These are phyloP conservation scores for Willisornis vidua DNA, from an alignment of 2,113 vertebrate genomes.

Conservation along the genomic window DNA sequence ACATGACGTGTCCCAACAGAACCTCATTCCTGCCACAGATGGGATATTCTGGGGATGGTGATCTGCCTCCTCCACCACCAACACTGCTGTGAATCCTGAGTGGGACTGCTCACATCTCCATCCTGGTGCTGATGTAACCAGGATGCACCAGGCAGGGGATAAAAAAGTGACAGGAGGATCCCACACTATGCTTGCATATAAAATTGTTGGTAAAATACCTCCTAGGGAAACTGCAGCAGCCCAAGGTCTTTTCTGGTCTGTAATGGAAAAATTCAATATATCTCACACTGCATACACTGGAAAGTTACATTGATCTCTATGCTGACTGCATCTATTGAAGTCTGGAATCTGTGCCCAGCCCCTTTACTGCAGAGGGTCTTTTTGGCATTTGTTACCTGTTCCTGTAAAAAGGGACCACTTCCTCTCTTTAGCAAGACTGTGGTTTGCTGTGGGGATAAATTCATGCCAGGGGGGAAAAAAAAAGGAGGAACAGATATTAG, in stretches of 20 bases:
- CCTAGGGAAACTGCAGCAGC: not conserved
- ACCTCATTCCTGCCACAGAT: not conserved
- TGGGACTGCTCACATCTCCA: not conserved
- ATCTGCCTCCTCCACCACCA: not conserved
- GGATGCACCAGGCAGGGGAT: not conserved
- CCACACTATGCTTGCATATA: not conserved
- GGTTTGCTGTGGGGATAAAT: not conserved
- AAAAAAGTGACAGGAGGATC: not conserved
- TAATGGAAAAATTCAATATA: not conserved
- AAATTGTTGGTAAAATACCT: not conserved
- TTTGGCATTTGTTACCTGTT: not conserved
- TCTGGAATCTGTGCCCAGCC: not conserved
- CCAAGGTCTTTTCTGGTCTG: not conserved
- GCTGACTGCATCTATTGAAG: not conserved
- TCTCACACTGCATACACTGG: not conserved
- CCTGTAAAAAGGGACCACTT: conserved; percentile 25
- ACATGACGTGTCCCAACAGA: not conserved
- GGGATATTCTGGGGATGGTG: not conserved
- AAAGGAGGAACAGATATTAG: conserved; percentile 25
- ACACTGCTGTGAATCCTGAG: not conserved
- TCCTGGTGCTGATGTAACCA: not conserved
- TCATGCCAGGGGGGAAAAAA: not conserved
- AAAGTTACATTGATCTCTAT: not conserved
- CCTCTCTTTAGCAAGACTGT: not conserved
- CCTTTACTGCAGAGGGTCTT: not conserved